Conservation (phyloP, 2,113 vertebrate species). For the Solea solea region DNA sequence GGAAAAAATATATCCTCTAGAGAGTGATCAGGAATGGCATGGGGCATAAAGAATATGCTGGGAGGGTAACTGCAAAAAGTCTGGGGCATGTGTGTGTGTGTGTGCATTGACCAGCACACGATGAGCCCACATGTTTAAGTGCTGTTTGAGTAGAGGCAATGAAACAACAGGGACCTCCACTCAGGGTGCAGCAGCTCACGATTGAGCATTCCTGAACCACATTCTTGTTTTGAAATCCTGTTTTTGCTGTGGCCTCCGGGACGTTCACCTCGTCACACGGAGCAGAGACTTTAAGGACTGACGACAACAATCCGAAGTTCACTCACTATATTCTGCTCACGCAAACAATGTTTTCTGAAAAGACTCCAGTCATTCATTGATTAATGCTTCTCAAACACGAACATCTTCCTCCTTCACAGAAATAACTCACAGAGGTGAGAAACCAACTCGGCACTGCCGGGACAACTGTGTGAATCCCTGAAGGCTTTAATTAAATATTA, state of each 20-base stretch:
- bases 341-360: background rate
- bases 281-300: slow-evolving; percentile 1
- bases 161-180: background rate
- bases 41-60: slow-evolving; percentile 21
- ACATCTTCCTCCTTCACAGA: no score
- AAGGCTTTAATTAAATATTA: slow-evolving; percentile 73
- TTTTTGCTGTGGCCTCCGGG: slow-evolving; percentile 18
- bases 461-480: slow-evolving; percentile 26
- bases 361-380: no score
- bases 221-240: slow-evolving; percentile 8
- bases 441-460: background rate
- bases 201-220: background rate
- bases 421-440: background rate
- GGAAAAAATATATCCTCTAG: slow-evolving; percentile 9
- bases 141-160: background rate
- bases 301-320: slow-evolving; percentile 5
- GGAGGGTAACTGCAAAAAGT: slow-evolving; percentile 6
- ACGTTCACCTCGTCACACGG: slow-evolving; percentile 28
- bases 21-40: slow-evolving; percentile 24
- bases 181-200: background rate
- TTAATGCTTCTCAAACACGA: no score
- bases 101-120: slow-evolving; percentile 14
- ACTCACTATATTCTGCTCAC: background rate
- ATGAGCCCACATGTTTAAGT: slow-evolving; percentile 3
- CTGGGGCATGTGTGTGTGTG: slow-evolving; percentile 1